Conservation (phyloP, 1,140 invertebrate species). For the Hestina assimilis region DNA sequence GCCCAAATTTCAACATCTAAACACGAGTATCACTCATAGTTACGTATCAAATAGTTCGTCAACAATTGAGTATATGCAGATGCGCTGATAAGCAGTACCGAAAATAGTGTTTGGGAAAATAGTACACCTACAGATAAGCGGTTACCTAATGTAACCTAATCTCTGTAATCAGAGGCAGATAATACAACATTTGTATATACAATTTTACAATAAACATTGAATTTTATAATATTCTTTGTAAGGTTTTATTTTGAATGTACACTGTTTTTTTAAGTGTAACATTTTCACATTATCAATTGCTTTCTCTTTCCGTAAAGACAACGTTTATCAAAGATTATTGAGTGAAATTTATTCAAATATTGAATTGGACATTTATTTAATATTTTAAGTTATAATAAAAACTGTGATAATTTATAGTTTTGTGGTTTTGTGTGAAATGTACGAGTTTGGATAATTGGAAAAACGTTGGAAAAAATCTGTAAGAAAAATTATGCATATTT, state of each 20-base stretch:
- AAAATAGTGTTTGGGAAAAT: constrained; percentile 24
- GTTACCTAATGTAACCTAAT: constrained; percentile 37
- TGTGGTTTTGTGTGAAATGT: too few relatives aligned
- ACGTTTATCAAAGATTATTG: neutral
- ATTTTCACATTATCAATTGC: neutral
- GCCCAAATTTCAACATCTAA: too few relatives aligned
- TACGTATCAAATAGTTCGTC: neutral
- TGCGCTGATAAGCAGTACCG: constrained; percentile 12
- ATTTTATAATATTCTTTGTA: neutral
- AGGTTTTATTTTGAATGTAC: neutral
- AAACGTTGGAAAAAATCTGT: too few relatives aligned
- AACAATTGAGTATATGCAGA: constrained; percentile 15
- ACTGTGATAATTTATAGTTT: too few relatives aligned
- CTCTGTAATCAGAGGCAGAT: constrained; percentile 23
- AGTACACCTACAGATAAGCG: constrained; percentile 25
- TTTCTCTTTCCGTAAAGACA: neutral
- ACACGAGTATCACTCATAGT: too few relatives aligned
- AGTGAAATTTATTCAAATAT: neutral
- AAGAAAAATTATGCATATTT: too few relatives aligned
- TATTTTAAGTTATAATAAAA: too few relatives aligned
- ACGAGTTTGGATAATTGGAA: too few relatives aligned
- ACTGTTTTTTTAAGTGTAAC: neutral
- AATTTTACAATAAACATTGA: neutral
- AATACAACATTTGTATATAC: constrained; percentile 1
- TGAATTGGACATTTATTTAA: too few relatives aligned